These are phyloP conservation scores for Patella caerulea DNA, from an alignment of 2,888 invertebrate genomes.

Conservation along the genomic window DNA sequence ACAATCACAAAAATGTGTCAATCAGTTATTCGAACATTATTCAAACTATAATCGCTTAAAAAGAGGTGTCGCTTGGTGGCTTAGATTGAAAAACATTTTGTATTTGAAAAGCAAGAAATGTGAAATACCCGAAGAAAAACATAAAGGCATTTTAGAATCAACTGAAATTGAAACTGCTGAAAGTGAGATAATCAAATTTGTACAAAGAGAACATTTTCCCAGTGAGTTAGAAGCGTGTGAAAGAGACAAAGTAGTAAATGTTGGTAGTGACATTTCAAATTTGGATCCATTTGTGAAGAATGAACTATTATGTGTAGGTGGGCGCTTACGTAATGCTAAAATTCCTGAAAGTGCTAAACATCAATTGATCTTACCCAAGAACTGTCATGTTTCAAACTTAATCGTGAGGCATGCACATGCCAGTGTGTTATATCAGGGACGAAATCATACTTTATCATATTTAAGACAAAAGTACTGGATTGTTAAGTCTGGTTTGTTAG, in stretches of 20 bases:
- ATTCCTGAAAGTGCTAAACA: slow-evolving; percentile 13
- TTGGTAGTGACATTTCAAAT: neutral
- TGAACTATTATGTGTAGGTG: slow-evolving; percentile 10
- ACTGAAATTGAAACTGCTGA: neutral
- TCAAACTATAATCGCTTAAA: neutral
- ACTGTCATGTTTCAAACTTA: slow-evolving; percentile 12
- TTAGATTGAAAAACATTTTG: neutral
- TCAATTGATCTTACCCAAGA: slow-evolving; percentile 17
- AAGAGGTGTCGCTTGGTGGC: neutral
- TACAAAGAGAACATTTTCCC: neutral
- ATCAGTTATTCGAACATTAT: neutral
- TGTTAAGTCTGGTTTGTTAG: neutral
- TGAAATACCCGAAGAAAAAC: too few relatives aligned
- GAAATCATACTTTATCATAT: neutral
- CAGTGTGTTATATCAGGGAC: slow-evolving; percentile 12
- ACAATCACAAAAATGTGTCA: too few relatives aligned
- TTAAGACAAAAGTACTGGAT: slow-evolving; percentile 21
- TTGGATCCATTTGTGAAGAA: neutral
- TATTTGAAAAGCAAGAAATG: too few relatives aligned
- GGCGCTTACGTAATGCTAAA: neutral
- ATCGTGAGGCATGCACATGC: neutral
- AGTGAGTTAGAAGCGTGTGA: neutral
- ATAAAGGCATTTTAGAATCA: neutral
- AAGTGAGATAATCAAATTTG: neutral
- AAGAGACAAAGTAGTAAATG: neutral